Percentiles rank a stretch among this genome's conserved stretches.
Evolutionary conservation across 2,888 invertebrate species (phyloP).

Genomic region (Drosophila prostipennis): DNA sequence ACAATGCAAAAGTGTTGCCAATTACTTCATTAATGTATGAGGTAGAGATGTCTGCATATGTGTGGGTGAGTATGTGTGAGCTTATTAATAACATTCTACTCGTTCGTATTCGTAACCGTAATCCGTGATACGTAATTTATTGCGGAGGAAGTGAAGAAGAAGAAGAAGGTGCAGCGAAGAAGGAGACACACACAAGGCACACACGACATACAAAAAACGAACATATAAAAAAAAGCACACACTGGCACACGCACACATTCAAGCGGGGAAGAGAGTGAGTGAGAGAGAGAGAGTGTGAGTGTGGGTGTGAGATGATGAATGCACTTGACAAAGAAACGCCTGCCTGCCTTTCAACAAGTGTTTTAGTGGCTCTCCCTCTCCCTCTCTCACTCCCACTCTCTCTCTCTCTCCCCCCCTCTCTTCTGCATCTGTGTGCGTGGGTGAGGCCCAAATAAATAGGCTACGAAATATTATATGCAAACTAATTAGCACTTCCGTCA

Average conservation of each 20-base stretch:
- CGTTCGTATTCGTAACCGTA: constrained; percentile 64
- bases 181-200: constrained; percentile 52
- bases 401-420: not conserved
- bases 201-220: constrained; percentile 32
- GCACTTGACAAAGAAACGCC: constrained; percentile 55
- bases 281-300: not conserved
- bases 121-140: constrained; percentile 34
- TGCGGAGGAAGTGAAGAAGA: constrained; percentile 39
- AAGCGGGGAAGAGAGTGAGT: not conserved
- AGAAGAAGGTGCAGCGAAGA: constrained; percentile 72
- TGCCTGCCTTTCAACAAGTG: constrained; percentile 52
- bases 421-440: constrained; percentile 10
- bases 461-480: constrained; percentile 65
- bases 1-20: constrained; percentile 74
- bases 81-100: constrained; percentile 70
- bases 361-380: constrained; percentile 9
- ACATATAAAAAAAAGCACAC: constrained; percentile 19
- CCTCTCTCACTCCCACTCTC: not conserved
- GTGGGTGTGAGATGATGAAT: constrained; percentile 20
- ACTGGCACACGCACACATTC: constrained; percentile 9
- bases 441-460: constrained; percentile 63
- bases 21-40: constrained; percentile 80
- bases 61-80: constrained; percentile 80
- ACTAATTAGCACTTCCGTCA: constrained; percentile 74
- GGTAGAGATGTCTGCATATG: constrained; percentile 80